Conservation (phyloP, 64 coral and sea anemone genomes). For the Stichodactyla mertensii region DNA sequence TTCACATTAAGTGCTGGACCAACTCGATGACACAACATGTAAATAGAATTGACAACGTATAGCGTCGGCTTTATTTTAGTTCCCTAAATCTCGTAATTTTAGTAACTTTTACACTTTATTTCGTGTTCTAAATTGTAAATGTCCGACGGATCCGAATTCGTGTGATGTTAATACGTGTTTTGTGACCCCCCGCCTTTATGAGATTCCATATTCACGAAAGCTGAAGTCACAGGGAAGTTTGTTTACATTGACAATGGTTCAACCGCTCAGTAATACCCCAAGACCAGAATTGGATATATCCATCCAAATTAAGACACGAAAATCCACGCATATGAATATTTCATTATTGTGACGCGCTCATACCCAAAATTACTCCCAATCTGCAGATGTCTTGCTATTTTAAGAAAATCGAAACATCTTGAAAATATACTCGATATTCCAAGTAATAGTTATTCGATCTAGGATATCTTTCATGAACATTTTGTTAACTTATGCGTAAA, state of each 20-base stretch:
- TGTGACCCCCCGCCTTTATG: background rate
- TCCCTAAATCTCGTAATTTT: background rate
- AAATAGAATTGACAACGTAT: background rate
- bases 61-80: background rate
- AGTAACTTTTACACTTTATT: background rate
- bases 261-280: background rate
- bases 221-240: background rate
- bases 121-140: background rate
- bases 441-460: background rate
- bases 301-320: background rate
- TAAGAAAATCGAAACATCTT: background rate
- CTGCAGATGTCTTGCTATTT: background rate
- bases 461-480: too few species aligned
- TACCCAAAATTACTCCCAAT: background rate
- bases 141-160: background rate
- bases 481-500: background rate
- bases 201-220: background rate
- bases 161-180: background rate
- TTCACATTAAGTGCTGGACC: background rate
- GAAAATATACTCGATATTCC: background rate
- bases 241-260: background rate
- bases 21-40: background rate
- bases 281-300: background rate
- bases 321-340: background rate
- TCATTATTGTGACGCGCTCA: background rate